A percentile compares a stretch with the other conserved stretches of the same genome.
These are phyloP conservation scores for Vanessa cardui DNA, from an alignment of 2,888 invertebrate species.

Conservation along the genomic window DNA sequence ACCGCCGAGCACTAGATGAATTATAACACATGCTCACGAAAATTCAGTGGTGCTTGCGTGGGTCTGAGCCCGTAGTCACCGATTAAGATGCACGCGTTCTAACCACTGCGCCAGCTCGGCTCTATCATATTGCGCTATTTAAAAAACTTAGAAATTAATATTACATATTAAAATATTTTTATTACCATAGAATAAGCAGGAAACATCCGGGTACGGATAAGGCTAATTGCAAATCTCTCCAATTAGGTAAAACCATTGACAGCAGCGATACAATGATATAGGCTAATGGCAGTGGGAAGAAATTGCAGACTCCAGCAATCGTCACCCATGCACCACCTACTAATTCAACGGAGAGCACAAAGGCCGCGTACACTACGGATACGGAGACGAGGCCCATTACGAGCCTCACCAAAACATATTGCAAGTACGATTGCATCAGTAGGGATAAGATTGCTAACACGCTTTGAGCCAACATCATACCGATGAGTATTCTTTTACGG, in stretches of 20 bases:
- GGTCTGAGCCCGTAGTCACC: too few relatives aligned
- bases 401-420: conserved; percentile 87
- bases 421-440: conserved; percentile 86
- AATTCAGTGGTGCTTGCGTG: too few relatives aligned
- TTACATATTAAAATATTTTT: conserved; percentile 26
- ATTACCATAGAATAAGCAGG: conserved; percentile 86
- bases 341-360: conserved; percentile 90
- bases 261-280: conserved; percentile 88
- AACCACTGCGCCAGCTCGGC: too few relatives aligned
- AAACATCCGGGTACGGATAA: conserved; percentile 88
- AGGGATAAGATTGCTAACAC: conserved; percentile 86
- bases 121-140: too few relatives aligned
- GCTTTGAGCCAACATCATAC: conserved; percentile 87
- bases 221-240: conserved; percentile 88
- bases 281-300: conserved; percentile 90
- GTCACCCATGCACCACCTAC: conserved; percentile 92
- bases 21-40: too few relatives aligned
- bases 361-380: conserved; percentile 91
- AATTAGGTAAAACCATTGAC: conserved; percentile 87
- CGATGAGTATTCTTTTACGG: conserved; percentile 88
- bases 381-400: conserved; percentile 89
- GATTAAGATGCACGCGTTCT: too few relatives aligned
- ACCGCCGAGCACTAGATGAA: too few relatives aligned
- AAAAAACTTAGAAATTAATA: background rate
- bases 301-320: conserved; percentile 90